Base-by-base conservation (phyloP, 1,140 invertebrate species). In the Aphidius gifuensis region DNA sequence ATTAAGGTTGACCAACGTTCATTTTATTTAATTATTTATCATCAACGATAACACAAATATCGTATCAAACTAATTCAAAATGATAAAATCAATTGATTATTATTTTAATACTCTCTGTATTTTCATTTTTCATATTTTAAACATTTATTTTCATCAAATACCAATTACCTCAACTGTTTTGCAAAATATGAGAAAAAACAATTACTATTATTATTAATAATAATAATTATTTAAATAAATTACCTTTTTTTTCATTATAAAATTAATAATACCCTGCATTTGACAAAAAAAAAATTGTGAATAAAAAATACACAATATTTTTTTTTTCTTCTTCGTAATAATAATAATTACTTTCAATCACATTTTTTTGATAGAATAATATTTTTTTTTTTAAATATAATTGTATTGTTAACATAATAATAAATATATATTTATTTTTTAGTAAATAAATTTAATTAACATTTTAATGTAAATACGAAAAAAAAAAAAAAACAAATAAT, bases 141-240 rank as follows among this genome's bases (percentile, higher is more conserved):
- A 32, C 23, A 9, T 45, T 38, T 21, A 55, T 7, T 51, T 61
- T 53, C 8, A 45, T 21, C 21, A 59, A 3, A 32, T 54, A n/a
- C 53, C 55, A 43, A 53, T 47, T 46, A 53, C 64, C 59, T 44
- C 49, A 64, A 58, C 64, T 62, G 69, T 68, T 71, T 65, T 67
- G 68, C 64, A 68, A 71, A 71, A 69, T 68, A 67, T 68, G 68
- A 68, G 68, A 69, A 50, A 54, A 46, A 42, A 49, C 21, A 11
- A 54, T 43, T 53, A n/a, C 55, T 9, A 50, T 60, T 11, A 38
- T 54, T 21, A 53, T 54, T 16, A 16, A 16, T 16, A 7, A 16
- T 48, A 40, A n/a, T 16, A 21, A 46, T 11, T 40, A 23, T 50
- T 43, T n/a, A 16, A 6, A 40, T 38, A 39, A 16, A 47, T 11